Conservation (phyloP, 2,113 vertebrate genomes). For the Calonectris borealis region DNA sequence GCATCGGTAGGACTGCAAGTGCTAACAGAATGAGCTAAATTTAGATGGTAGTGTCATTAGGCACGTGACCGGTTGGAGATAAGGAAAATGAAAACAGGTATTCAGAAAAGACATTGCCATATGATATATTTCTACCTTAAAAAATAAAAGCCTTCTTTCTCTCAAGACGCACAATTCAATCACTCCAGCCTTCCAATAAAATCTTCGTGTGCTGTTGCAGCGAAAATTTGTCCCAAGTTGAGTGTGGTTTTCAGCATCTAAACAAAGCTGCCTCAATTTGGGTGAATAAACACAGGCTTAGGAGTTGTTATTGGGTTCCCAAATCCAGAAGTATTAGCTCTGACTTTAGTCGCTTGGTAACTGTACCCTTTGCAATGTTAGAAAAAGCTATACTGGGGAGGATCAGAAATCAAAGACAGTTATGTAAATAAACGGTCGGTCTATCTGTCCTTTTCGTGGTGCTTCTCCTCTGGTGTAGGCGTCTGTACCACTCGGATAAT, state of each 20-base stretch:
- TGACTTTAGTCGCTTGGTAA: not conserved
- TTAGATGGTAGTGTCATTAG: conserved; percentile 56
- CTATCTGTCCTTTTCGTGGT: not conserved
- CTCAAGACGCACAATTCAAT: not conserved
- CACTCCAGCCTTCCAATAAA: not conserved
- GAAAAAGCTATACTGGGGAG: not conserved
- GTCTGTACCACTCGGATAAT: not conserved
- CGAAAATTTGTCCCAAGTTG: not conserved
- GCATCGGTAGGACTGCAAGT: conserved; percentile 8
- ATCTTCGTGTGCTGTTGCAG: not conserved
- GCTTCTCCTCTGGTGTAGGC: not conserved
- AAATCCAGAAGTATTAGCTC: not conserved
- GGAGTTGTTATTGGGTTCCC: not conserved
- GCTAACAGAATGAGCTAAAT: conserved; percentile 56
- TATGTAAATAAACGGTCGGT: not conserved
- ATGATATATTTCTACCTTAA: not conserved
- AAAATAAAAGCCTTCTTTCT: not conserved
- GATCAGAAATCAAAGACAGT: not conserved
- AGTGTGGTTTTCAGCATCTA: not conserved
- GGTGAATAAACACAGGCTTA: not conserved
- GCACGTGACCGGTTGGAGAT: conserved; percentile 29
- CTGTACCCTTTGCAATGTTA: not conserved
- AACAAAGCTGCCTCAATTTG: not conserved
- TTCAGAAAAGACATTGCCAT: not conserved
- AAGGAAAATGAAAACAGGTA: conserved; percentile 55